phyloP scores from a whole-genome alignment of 2,797 vertebrate species.

The Hipposideros larvatus region DNA sequence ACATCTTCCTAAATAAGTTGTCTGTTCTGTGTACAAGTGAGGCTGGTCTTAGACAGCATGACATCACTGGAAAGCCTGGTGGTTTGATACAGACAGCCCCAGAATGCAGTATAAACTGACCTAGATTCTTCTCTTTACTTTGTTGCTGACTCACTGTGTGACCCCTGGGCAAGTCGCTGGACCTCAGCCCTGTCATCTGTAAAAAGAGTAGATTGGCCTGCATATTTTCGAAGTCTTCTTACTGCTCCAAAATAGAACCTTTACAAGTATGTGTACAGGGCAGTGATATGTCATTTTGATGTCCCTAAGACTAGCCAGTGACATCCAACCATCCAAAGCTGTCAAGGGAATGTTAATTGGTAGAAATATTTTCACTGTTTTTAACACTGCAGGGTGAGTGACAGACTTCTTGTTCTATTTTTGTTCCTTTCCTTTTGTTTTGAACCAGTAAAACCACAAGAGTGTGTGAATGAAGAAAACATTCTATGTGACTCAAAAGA shows the following conservation, averaged over 20 bases:
- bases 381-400: not conserved
- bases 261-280: not conserved
- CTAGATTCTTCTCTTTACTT: not conserved
- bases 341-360: not conserved
- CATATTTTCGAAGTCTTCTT: not conserved
- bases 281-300: slow-evolving; percentile 24
- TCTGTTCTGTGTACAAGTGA: not conserved
- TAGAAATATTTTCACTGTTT: slow-evolving; percentile 34
- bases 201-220: not conserved
- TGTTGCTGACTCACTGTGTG: not conserved
- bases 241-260: not conserved
- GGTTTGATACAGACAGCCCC: not conserved
- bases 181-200: not conserved
- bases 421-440: slow-evolving; percentile 58
- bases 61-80: not conserved
- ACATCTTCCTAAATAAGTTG: not conserved
- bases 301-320: not conserved
- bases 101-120: not conserved
- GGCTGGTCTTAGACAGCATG: not conserved
- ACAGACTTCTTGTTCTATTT: slow-evolving; percentile 19
- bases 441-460: not conserved
- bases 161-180: not conserved
- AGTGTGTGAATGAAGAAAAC: slow-evolving; percentile 9
- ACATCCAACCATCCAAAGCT: not conserved
- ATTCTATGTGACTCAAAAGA: not conserved